Base-by-base conservation (phyloP, 2,888 invertebrate genomes). In the Matsumyia berberina region DNA sequence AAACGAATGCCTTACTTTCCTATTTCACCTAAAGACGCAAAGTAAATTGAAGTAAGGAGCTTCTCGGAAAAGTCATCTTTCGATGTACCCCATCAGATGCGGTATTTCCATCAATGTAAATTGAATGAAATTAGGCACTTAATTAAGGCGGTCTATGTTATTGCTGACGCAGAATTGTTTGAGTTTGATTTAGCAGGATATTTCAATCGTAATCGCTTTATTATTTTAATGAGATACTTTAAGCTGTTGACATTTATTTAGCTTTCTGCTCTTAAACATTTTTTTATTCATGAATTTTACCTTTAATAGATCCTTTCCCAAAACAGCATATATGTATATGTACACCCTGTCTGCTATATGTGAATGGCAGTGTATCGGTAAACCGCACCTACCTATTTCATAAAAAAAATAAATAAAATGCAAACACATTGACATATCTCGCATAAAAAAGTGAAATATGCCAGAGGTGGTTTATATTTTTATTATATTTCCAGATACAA, bases 261-360 rank as follows among this genome's bases (percentile, higher is more conserved):
- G 46, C 19, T 35, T 24, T 9, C 42, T 46, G 33, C 33, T 24
- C 17, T 57, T 35, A 37, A 35, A 2, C 11, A 3, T 37, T 70
- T 69, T 55, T 69, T 55, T 55, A 55, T 51, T 69, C 29, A 69
- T 55, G 46, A 55, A 57, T 70, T 69, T 69, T 11, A 44, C 44
- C 55, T 57, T 55, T 55, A 33, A 69, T 55, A 44, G 55, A 31
- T 8, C 15, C 24, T n/a, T 24, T 24, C 24, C 24, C 19, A 57
- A 58, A 70, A 46, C 69, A 57, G 70, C 57, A 70, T 49, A 70
- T 70, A 37, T 58, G 35, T 70, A n/a, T n/a, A n/a, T n/a, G n/a
- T n/a, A n/a, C n/a, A n/a, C n/a, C n/a, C n/a, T n/a, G 70, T 58
- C 57, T 58, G 70, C 7, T 58, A 12, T 24, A 24, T 24, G 24